A percentile compares a stretch with the other conserved stretches of the same genome.
Conservation (phyloP, 1,140 invertebrate genomes). For the Penaeus japonicus region DNA sequence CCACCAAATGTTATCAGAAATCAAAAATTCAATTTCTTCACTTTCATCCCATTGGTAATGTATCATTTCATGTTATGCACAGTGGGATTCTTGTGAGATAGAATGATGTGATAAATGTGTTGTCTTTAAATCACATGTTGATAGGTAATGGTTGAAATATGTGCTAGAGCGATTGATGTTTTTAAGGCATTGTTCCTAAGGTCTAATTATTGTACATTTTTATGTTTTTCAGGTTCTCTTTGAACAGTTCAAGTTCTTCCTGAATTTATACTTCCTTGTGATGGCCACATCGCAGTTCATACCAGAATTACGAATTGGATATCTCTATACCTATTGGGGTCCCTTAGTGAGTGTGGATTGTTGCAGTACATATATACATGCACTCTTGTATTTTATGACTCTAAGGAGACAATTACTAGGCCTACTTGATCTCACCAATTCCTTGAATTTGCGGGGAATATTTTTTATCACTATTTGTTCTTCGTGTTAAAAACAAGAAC, state of each 20-base stretch:
- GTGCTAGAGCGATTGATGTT: not conserved
- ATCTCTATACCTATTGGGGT: conserved; percentile 99
- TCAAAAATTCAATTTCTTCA: conserved; percentile 98
- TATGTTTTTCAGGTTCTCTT: conserved; percentile 79
- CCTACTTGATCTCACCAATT: not conserved
- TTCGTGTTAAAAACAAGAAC: no score
- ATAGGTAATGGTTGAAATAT: no score
- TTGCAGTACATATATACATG: no score
- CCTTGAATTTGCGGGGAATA: not conserved
- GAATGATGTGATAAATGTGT: no score
- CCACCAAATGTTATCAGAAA: conserved; percentile 97
- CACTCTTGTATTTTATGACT: no score
- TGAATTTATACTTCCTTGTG: conserved; percentile 97
- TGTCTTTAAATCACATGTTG: no score
- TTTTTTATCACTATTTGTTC: conserved; percentile 33
- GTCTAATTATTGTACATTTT: conserved; percentile 39
- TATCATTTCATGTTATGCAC: not conserved
- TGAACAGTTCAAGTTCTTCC: conserved; percentile 99
- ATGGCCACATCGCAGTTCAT: conserved; percentile 99
- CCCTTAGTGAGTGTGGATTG: conserved; percentile 75
- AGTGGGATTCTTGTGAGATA: not conserved
- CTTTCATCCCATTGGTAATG: conserved; percentile 93
- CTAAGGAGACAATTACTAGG: no score
- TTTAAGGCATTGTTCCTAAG: conserved; percentile 18
- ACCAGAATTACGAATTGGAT: conserved; percentile 94